These are phyloP conservation scores for Drosophila saltans DNA, from an alignment of 1,140 invertebrate genomes.

Conservation along the genomic window DNA sequence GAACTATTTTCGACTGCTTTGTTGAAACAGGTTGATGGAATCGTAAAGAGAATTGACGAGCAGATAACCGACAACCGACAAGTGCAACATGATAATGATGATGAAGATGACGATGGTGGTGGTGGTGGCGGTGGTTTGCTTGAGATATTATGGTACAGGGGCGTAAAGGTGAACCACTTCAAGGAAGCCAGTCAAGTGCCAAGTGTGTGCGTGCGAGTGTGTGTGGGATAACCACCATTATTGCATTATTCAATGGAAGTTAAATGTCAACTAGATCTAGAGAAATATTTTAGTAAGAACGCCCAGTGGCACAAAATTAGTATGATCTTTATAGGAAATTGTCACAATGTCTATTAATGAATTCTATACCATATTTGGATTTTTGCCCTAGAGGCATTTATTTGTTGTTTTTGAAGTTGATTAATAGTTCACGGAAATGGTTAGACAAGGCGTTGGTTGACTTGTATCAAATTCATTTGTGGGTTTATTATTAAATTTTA, in stretches of 20 bases:
- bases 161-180: slow-evolving; percentile 29
- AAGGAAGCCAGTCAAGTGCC: slow-evolving; percentile 19
- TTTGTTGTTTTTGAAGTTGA: slow-evolving; percentile 43
- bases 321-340: slow-evolving; percentile 44
- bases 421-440: slow-evolving; percentile 58
- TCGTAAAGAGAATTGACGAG: slow-evolving; percentile 32
- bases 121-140: background rate
- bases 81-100: background rate
- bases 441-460: slow-evolving; percentile 46
- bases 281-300: slow-evolving; percentile 33
- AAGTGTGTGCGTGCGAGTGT: background rate
- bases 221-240: slow-evolving; percentile 18
- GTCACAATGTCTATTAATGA: slow-evolving; percentile 50
- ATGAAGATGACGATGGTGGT: background rate
- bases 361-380: slow-evolving; percentile 47
- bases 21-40: slow-evolving; percentile 48
- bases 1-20: slow-evolving; percentile 63
- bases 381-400: slow-evolving; percentile 29
- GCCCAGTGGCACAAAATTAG: slow-evolving; percentile 52
- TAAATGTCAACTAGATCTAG: slow-evolving; percentile 33
- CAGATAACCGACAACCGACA: slow-evolving; percentile 49
- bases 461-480: slow-evolving; percentile 36
- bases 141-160: slow-evolving; percentile 4
- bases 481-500: slow-evolving; percentile 30
- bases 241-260: slow-evolving; percentile 14